These are phyloP conservation scores for Spinibarbus caldwelli DNA, from an alignment of 2,797 vertebrate species.

Conservation along the genomic window DNA sequence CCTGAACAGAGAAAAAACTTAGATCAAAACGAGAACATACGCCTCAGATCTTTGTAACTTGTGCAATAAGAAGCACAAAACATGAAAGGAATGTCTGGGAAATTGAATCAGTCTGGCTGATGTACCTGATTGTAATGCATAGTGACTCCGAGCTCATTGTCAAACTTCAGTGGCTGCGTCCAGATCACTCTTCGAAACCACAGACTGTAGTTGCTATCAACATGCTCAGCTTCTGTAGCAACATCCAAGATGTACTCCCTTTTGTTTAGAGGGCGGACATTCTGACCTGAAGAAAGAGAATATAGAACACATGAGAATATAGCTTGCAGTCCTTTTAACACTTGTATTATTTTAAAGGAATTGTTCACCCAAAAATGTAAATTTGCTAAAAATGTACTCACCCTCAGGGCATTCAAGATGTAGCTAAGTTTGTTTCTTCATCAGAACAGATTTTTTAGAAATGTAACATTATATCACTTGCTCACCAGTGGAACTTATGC, in stretches of 20 bases:
- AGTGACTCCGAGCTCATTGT: constrained; percentile 93
- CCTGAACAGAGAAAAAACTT: constrained; percentile 4
- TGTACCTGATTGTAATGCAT: constrained; percentile 95
- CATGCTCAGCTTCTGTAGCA: constrained; percentile 83
- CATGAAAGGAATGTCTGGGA: constrained; percentile 13
- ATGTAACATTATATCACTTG: neutral
- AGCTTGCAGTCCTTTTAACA: neutral
- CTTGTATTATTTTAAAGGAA: neutral
- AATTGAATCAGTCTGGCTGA: neutral
- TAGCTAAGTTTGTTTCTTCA: neutral
- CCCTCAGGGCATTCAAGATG: neutral
- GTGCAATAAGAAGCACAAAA: constrained; percentile 5
- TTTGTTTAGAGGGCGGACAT: constrained; percentile 88
- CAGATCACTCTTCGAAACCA: constrained; percentile 97
- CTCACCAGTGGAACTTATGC: neutral
- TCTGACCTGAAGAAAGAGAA: constrained; percentile 85
- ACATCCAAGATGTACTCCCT: constrained; percentile 92
- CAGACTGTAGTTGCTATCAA: constrained; percentile 86
- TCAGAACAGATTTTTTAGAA: neutral
- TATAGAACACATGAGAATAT: neutral
- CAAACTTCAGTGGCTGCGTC: constrained; percentile 92
- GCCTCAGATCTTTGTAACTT: neutral
- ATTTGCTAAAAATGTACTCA: neutral
- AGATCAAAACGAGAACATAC: neutral
- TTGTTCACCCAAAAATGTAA: neutral